Conservation (phyloP, 2,797 vertebrate genomes). For the Oryzias sinensis region DNA sequence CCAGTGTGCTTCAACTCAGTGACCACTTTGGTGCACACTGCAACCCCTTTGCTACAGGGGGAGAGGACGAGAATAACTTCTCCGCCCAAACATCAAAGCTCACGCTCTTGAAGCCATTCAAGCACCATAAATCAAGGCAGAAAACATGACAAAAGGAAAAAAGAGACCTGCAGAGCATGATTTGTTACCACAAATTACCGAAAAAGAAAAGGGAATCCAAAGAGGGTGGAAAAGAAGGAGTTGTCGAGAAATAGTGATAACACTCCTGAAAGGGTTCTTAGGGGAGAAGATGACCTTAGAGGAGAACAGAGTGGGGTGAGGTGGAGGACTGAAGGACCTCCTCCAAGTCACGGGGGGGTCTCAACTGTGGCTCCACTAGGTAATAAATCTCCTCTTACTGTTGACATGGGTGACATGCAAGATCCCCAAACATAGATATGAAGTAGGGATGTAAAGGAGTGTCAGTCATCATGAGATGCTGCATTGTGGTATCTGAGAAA, state of each 20-base stretch:
- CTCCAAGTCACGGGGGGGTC: conserved; percentile 46
- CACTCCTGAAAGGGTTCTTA: conserved; percentile 7
- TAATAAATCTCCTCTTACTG: conserved; percentile 74
- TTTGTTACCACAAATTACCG: conserved; percentile 1
- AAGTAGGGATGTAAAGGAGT: conserved; percentile 42
- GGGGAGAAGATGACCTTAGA: conserved; percentile 7
- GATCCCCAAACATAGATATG: conserved; percentile 70
- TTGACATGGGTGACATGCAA: conserved; percentile 71
- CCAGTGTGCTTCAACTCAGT: conserved; percentile 27
- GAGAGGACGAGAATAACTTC: conserved; percentile 76
- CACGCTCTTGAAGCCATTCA: conserved; percentile 37
- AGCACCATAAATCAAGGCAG: conserved; percentile 50
- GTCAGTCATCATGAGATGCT: conserved; percentile 13
- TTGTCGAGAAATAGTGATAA: conserved; percentile 24
- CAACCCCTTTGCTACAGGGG: conserved; percentile 70
- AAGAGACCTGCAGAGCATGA: conserved; percentile 13
- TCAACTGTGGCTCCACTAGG: conserved; percentile 58
- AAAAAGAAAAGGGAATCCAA: conserved; percentile 9
- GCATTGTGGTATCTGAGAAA: conserved; percentile 2
- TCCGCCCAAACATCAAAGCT: conserved; percentile 65
- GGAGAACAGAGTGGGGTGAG: conserved; percentile 32
- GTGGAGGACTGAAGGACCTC: conserved; percentile 32
- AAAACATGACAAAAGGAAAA: conserved; percentile 38
- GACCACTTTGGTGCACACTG: conserved; percentile 44
- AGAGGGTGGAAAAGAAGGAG: conserved; percentile 26